Evolutionary conservation across 2,797 vertebrate species (phyloP), one percentile per base, ranked within the genome.

Genomic region (Halcyon smyrnensis): DNA sequence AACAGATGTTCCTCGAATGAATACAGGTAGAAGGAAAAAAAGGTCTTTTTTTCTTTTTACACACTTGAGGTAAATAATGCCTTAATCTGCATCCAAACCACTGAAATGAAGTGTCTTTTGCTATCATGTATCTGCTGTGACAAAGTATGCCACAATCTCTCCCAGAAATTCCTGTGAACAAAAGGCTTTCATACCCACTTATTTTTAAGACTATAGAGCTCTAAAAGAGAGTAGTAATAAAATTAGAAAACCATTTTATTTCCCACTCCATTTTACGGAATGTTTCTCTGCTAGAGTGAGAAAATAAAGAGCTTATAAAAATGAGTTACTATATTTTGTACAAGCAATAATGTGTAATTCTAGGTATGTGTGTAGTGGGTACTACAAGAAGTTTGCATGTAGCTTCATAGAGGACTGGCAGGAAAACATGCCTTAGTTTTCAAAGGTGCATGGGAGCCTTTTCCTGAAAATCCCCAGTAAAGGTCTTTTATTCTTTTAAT

Each of bases 171-270:
- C 24, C 19, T 11, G 3, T 51, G 34, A 78, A 36, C 1, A 2
- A 69, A 67, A 39, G 21, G 4, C 34, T 87, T 89, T 93, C 19
- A 51, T 23, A 28, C 8, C 3, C 27, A 41, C 13, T 48, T 50
- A 16, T 65, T 78, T 50, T 86, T n/a, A 59, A 80, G 76, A 67
- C 36, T 45, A 8, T 8, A 25, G 41, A 70, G 21, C 23, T 88
- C 63, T 74, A 77, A 70, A 91, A 68, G 15, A 9, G 25, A 60
- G 11, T 28, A 59, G 25, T 84, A 89, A 70, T 76, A 89, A 67
- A 56, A 70, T 83, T 56, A 80, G 67, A 82, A 89, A 74, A 56
- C 18, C 4, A 7, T 74, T 80, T 87, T 70, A 77, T 84, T 84
- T 75, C 11, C 28, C 19, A 7, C 28, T 82, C 32, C 12, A 32